phyloP scores from a whole-genome alignment of 2,113 vertebrate species.

The Ammodytes dubius region DNA sequence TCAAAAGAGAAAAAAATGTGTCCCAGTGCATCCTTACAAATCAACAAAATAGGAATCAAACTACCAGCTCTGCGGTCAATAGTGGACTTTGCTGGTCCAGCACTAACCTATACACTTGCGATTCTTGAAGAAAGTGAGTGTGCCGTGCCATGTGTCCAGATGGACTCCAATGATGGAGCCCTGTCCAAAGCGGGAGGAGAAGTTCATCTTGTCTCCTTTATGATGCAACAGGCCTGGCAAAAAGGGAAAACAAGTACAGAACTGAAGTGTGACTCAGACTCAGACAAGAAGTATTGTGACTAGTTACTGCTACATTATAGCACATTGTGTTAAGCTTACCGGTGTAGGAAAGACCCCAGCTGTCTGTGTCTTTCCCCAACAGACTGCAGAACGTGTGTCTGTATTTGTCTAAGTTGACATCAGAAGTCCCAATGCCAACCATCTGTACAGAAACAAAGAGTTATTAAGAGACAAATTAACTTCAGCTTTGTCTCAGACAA shows the following conservation, averaged over 20 bases:
- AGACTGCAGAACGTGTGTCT: constrained; percentile 97
- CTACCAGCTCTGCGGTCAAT: background rate
- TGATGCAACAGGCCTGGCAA: constrained; percentile 93
- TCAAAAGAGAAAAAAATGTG: background rate
- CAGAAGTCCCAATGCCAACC: constrained; percentile 95
- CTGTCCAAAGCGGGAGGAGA: constrained; percentile 95
- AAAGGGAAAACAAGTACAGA: background rate
- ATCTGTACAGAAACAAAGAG: constrained; percentile 84
- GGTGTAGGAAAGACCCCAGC: constrained; percentile 98
- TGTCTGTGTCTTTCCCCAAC: constrained; percentile 94
- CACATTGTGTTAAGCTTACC: constrained; percentile 78
- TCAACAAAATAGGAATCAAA: background rate
- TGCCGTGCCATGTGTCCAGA: constrained; percentile 96
- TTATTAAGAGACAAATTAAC: background rate
- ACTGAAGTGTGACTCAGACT: background rate
- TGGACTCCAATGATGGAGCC: constrained; percentile 99
- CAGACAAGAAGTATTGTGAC: background rate
- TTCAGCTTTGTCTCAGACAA: background rate
- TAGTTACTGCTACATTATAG: background rate
- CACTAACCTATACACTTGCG: constrained; percentile 95
- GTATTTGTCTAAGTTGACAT: constrained; percentile 96
- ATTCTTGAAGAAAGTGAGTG: constrained; percentile 96
- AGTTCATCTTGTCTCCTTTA: constrained; percentile 94
- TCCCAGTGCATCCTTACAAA: background rate
- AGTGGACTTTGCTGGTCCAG: background rate